Evolutionary conservation across 1,140 invertebrate genomes (phyloP), one percentile per base, ranked within the genome.

Genomic region (Acyrthosiphon pisum): DNA sequence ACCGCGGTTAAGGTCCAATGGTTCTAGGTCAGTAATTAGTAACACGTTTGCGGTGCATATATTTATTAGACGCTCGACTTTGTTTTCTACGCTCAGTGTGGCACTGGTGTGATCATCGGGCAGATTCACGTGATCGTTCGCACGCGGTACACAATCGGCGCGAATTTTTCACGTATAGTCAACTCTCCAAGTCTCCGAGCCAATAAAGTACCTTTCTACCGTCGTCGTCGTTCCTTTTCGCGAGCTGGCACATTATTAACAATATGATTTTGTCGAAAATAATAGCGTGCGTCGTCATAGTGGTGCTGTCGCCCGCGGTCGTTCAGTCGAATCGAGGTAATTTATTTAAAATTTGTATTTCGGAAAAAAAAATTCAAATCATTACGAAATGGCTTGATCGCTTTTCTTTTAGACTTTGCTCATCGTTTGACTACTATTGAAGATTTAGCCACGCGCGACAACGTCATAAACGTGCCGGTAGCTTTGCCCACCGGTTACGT

Each of bases 401-500:
- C 0, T 30, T 60, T 11, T 68, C n/a, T 60, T 90, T 26, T 68
- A 90, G 89, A 90, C 53, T 93, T 86, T 20, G 20, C n/a, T 22
- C 48, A 93, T 9, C 81, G 81, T 50, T 53, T 93, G 35, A 50
- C 88, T 11, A 86, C 84, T 26, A 89, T 94, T 48, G 94, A 94
- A 81, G 94, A 94, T 9, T 50, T 94, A 41, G 94, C 94, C 8
- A 93, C 94, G 1, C 60, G 94, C 23, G 94, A 94, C 35, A 94
- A 94, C 87, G 94, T 94, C 37, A 94, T 93, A 87, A 94, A 37
- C 60, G 84, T 89, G 46, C 87, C 60, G 89, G 88, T 93, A 68
- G 87, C 93, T 50, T 68, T 93, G 86, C 93, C 89, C 86, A 90
- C 93, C 30, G 88, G 94, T n/a, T 94, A 94, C 81, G 94, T 94